phyloP scores from a whole-genome alignment of 2,797 vertebrate genomes.

The Aphelocoma californica region DNA sequence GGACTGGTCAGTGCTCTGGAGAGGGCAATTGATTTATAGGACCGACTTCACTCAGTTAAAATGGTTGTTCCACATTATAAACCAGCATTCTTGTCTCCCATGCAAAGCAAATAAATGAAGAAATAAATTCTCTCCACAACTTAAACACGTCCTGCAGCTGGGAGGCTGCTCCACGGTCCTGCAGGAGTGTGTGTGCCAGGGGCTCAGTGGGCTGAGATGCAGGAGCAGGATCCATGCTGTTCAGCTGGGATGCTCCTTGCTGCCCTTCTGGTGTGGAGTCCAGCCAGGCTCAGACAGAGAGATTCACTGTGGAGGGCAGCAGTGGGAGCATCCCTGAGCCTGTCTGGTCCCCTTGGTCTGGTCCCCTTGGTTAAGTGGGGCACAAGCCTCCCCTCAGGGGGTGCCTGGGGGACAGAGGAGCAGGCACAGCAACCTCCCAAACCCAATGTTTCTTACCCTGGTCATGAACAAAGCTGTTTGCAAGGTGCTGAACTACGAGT shows the following conservation, averaged over 20 bases:
- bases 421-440: neutral
- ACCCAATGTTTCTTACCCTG: neutral
- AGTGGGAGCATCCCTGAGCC: neutral
- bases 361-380: no score
- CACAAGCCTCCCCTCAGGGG: neutral
- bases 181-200: fast-evolving
- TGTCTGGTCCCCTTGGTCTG: neutral
- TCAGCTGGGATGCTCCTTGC: neutral
- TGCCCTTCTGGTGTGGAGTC: neutral
- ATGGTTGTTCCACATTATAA: neutral
- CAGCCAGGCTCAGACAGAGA: neutral
- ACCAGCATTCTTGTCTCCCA: neutral
- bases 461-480: neutral
- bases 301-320: neutral
- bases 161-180: neutral
- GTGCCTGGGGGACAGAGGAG: neutral
- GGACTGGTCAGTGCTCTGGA: neutral
- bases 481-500: neutral
- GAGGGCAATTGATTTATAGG: neutral
- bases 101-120: neutral
- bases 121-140: neutral
- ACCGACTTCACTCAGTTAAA: neutral
- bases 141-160: neutral
- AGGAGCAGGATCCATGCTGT: neutral
- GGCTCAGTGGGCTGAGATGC: neutral